Base-by-base conservation (phyloP, 1,140 invertebrate genomes). In the Hylyphantes graminicola region DNA sequence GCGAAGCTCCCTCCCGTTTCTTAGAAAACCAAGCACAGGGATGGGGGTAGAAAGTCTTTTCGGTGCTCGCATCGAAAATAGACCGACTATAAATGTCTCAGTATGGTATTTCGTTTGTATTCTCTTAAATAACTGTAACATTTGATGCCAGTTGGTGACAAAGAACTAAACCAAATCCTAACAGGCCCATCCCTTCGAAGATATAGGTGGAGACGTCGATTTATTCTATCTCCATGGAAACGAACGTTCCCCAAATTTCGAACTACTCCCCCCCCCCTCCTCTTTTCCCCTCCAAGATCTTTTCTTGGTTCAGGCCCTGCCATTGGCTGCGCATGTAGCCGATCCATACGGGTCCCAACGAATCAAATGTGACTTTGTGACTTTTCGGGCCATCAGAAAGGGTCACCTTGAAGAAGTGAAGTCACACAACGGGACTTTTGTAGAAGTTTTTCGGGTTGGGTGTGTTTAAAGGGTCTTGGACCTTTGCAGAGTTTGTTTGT, bases 211-310 rank as follows among this genome's bases (percentile, higher is more conserved):
- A 21, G 75, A 65, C 67, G 67, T 78, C 63, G 75, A 78, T 78
- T 78, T 78, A 78, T 78, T 78, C 75, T 48, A 65, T 79, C 64
- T 51, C 54, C 77, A 79, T 79, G 77, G 77, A 57, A 64, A 79
- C 77, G 10, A 79, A 79, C 77, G 64, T 79, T 68, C 77, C 77
- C 77, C 67, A 79, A 79, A 67, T 79, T 79, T 79, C 77, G 77
- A 70, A 70, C 21, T 65, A 35, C 19, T 53, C 63, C 61, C 57
- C 12, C 48, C 63, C 63, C 15, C 67, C 50, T 48, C 67, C 67
- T 15, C 17, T 19, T 21, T 15, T 13, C 73, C 48, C 48, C 70
- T 11, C n/a, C 53, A 35, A 12, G 13, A 21, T 64, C 74, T 50
- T 70, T 70, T 15, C n/a, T 13, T 70, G 57, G 50, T 63, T 13